Evolutionary conservation across 2,888 invertebrate genomes (phyloP), one percentile per base, ranked within the genome.

Genomic region (Augiades crinisus): DNA sequence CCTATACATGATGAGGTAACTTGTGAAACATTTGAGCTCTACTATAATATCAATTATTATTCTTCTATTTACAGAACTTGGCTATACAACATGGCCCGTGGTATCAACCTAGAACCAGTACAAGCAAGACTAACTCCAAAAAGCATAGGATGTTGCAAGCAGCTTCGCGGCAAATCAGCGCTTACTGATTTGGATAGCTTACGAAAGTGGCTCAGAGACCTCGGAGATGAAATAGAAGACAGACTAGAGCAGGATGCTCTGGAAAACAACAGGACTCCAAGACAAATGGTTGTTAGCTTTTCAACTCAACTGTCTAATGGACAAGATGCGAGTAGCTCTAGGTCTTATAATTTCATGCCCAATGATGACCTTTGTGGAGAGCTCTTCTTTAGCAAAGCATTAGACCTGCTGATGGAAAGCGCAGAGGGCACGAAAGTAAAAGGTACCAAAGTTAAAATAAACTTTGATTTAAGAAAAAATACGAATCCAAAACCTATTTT

Each of bases 101-200:
- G 99, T 1, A 92, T 96, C 47, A 98, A 99, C 70, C 79, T 92
- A 56, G 99, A 99, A 68, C 94, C 95, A 8, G 99, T 99, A 0
- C 94, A 92, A 54, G 92, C 94, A 0, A 92, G 97, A 59, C 93
- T 97, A 56, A 92, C 97, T 49, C 92, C 97, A 0, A 98, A 98
- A 80, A 98, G 98, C 46, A 97, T 99, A 63, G 99, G 98, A 0
- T 98, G 98, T 68, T 96, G 97, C 74, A 99, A 99, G 83, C 96
- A 96, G 70, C 98, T 99, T 76, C 93, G 94, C 1, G 99, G 98
- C 0, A 93, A 92, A 67, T 92, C 92, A 60, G 94, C 95, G 6
- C 91, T 98, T 3, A 78, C 83, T 0, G 93, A 92, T 12, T 73
- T 92, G 24, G 92, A 93, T 19, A 92, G 92, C 52, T 89, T 96